Evolutionary conservation across 1,140 invertebrate species (phyloP).

Genomic region (Trachymyrmex cornetzi): DNA sequence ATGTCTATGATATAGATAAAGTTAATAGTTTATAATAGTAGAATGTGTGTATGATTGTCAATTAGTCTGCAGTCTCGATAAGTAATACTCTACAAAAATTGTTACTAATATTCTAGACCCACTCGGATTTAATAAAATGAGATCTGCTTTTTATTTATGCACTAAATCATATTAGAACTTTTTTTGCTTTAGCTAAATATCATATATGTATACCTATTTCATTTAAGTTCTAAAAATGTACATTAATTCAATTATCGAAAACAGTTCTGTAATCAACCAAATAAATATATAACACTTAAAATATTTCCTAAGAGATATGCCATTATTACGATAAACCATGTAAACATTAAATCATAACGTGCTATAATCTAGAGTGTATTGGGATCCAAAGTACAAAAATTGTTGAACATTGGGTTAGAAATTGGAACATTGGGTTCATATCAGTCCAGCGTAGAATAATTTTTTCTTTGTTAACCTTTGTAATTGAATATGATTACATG

Average conservation of each 20-base stretch:
- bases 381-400: slow-evolving; percentile 18
- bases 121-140: background rate
- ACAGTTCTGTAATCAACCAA: background rate
- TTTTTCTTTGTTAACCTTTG: slow-evolving; percentile 10
- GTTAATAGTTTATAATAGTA: background rate
- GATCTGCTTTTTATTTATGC: no score
- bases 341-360: slow-evolving; percentile 33
- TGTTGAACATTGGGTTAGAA: background rate
- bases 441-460: background rate
- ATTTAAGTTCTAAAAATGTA: no score
- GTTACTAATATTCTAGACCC: background rate
- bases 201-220: no score
- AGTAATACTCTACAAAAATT: background rate
- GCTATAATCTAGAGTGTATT: background rate
- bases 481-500: slow-evolving; percentile 25
- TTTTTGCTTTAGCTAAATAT: no score
- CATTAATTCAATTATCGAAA: no score
- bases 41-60: background rate
- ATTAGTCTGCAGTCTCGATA: background rate
- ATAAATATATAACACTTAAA: background rate
- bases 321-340: background rate
- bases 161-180: no score
- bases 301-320: background rate
- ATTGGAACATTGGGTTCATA: no score
- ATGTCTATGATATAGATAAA: slow-evolving; percentile 1